phyloP scores from a whole-genome alignment of 2,888 invertebrate genomes.

The Plebejus anna region DNA sequence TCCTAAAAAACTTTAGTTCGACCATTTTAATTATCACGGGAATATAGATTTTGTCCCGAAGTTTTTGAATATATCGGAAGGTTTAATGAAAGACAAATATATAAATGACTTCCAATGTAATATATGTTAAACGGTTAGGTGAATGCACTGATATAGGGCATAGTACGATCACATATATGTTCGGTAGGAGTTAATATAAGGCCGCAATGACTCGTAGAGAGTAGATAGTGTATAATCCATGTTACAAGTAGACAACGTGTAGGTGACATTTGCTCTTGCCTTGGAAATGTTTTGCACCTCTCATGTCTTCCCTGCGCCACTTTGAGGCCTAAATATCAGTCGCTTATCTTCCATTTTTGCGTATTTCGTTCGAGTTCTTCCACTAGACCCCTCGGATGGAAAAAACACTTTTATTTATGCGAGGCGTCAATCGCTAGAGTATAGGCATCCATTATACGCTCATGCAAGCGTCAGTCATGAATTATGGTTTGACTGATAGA shows the following conservation, averaged over 20 bases:
- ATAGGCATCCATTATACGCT: no score
- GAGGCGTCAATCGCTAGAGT: no score
- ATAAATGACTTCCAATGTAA: constrained; percentile 19
- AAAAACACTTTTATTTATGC: background rate
- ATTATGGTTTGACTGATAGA: no score
- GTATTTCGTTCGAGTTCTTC: background rate
- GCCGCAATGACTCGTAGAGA: constrained; percentile 32
- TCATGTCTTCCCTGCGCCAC: constrained; percentile 28
- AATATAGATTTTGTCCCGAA: background rate
- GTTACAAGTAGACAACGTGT: constrained; percentile 35
- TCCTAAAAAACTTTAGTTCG: background rate
- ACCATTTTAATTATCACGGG: background rate
- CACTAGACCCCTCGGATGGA: background rate
- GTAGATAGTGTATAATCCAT: constrained; percentile 39
- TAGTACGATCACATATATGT: constrained; percentile 19
- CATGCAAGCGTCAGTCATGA: no score
- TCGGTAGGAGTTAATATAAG: constrained; percentile 24
- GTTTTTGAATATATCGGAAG: background rate
- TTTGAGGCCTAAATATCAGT: constrained; percentile 30
- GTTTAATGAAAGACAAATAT: constrained; percentile 22
- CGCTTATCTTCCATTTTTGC: constrained; percentile 26
- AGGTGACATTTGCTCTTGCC: constrained; percentile 36
- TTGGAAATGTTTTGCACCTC: constrained; percentile 30
- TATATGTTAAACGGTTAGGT: constrained; percentile 25
- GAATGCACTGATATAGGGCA: constrained; percentile 23